Conservation (phyloP, 2,888 invertebrate species). For the Amphipoea oculea region DNA sequence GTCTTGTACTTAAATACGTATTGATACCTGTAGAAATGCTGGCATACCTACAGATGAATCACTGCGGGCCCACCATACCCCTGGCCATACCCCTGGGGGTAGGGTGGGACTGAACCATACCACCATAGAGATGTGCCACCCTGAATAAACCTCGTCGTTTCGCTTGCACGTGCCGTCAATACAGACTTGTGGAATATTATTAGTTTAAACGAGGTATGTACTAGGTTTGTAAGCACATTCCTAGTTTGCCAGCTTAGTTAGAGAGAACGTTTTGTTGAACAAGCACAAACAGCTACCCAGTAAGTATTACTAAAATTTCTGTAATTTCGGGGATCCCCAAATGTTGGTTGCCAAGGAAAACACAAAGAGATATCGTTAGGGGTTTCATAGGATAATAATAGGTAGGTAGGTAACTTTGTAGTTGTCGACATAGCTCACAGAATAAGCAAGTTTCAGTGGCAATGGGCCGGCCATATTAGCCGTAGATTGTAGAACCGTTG, state of each 20-base stretch:
- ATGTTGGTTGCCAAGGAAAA: constrained; percentile 3
- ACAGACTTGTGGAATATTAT: neutral
- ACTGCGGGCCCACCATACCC: no score
- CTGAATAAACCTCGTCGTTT: neutral
- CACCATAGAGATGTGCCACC: neutral
- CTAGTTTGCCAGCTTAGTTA: neutral
- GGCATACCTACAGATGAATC: neutral
- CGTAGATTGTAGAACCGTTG: no score
- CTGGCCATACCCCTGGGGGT: no score
- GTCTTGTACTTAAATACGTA: neutral
- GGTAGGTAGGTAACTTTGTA: no score
- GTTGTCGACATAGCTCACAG: no score
- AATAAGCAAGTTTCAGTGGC: no score
- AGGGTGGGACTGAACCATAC: no score
- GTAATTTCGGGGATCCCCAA: constrained; percentile 1
- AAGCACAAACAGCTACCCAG: neutral
- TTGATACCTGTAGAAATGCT: neutral
- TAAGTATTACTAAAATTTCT: constrained; percentile 9
- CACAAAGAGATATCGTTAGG: neutral
- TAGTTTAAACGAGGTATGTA: neutral
- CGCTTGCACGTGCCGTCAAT: neutral
- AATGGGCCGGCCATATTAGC: no score
- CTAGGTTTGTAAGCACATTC: neutral
- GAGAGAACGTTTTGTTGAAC: constrained; percentile 1
- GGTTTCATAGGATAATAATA: constrained; percentile 5